Percentiles rank a stretch among this genome's conserved stretches.
These are phyloP conservation scores for Cantharis flavilabris DNA, from an alignment of 2,888 invertebrate species.

Conservation along the genomic window DNA sequence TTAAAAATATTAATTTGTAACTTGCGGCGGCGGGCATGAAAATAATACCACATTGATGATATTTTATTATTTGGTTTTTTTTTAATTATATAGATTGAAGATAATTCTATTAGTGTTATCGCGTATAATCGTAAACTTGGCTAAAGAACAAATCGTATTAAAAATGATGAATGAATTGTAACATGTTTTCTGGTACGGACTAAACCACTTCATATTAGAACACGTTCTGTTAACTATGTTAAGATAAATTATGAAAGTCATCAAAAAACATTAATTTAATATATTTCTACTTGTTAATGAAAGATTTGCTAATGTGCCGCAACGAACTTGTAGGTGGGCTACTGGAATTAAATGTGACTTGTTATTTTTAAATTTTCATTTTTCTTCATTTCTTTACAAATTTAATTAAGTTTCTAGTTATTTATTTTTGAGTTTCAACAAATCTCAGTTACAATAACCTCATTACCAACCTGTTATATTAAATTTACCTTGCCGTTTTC, in stretches of 20 bases:
- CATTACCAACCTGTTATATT: neutral
- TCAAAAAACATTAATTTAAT: constrained; percentile 4
- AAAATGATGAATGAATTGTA: constrained; percentile 5
- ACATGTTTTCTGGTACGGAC: constrained; percentile 3
- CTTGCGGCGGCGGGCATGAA: neutral
- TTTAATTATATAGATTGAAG: neutral
- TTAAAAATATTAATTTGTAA: neutral
- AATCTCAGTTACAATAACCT: neutral
- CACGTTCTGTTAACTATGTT: constrained; percentile 4
- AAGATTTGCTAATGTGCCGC: constrained; percentile 1
- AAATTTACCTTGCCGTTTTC: neutral
- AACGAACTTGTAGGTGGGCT: neutral
- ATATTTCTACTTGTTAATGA: constrained; percentile 2
- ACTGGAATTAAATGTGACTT: neutral
- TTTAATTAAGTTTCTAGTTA: neutral
- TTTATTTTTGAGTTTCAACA: neutral
- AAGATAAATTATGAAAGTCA: constrained; percentile 4
- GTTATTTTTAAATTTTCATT: neutral
- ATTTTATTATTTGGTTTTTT: neutral
- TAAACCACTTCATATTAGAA: constrained; percentile 1
- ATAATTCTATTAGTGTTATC: neutral
- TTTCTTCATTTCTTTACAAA: neutral
- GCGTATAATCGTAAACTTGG: neutral
- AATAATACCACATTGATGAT: neutral
- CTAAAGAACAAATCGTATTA: constrained; percentile 1